Base-by-base conservation (phyloP, 2,113 vertebrate genomes). In the Zonotrichia leucophrys region DNA sequence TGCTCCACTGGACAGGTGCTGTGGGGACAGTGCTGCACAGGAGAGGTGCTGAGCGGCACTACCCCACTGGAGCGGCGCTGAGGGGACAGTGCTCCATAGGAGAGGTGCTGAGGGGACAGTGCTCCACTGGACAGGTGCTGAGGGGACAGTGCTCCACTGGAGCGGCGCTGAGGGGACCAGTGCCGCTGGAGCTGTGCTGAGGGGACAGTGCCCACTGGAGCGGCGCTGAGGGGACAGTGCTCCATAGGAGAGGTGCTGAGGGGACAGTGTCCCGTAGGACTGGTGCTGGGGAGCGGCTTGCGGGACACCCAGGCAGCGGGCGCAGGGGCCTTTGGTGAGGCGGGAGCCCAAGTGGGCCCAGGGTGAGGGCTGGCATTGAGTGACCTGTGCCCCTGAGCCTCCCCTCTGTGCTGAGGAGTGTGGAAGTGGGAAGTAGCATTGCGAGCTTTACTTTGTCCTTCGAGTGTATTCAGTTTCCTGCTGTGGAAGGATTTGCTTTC, bases 381-480 rank as follows among this genome's bases (percentile, higher is more conserved):
- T 5, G 80, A 7, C 12, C 67, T 19, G 75, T 17, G 28, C 5
- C 37, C 30, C 67, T 10, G 58, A 22, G 30, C 58, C n/a, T 58
- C 3, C 5, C 2, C 2, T 12, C 31, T 9, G 14, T 17, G 22
- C 28, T 2, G 10, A 8, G 24, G 7, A 28, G 23, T 1, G 2
- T 6, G 21, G 27, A 8, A 14, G 10, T 0, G 41, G 41, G 37
- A 12, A 35, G 8, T 0, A 1, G 30, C 59, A 18, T 60, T 28
- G 58, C 0, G 1, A 19, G 58, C 31, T 41, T 50, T 10, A 4
- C 22, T 12, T 23, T 14, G 2, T 24, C 37, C 30, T 53, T n/a
- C 5, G 1, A 4, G 23, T 6, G 30, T 3, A 0, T 30, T 73
- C 33, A 1, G 21, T 8, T 55, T 27, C n/a, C 49, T 56, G 46